Base-by-base conservation (phyloP, 92 coral and sea anemone species). In the Heteractis magnifica region DNA sequence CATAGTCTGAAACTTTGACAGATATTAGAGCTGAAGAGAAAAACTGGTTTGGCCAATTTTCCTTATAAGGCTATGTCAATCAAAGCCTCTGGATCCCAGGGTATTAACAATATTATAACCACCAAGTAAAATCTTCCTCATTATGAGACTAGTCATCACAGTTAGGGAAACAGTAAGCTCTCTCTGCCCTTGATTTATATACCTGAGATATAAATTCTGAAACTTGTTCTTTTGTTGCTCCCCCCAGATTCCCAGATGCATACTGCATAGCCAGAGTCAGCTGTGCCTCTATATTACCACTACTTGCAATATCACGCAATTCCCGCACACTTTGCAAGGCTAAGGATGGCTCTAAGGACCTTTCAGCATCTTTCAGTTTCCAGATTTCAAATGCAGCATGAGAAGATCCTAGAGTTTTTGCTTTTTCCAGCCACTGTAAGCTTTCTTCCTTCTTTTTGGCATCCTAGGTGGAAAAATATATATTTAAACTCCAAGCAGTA, bases 361-460 rank as follows among this genome's bases (percentile, higher is more conserved):
- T 82, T 81, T 86, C 80, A 4, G 80, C 86, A 51, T 82, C 82
- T 15, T 83, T 83, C 79, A 92, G 18, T 81, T 92, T 97, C 99
- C 99, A 97, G 76, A 97, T 89, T 81, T 97, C 99, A 90, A 89
- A 97, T 52, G 95, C 94, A 4, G 99, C 99, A 77, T 90, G 92
- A 73, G 86, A 81, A 18, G 98, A 90, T 23, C 98, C 98, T 52
- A 84, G 86, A 23, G 62, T 20, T 34, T 93, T 87, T 50, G 99
- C 99, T 79, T 89, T 97, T 73, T 90, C 83, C 23, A 97, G 86
- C 99, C 99, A 97, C 52, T 87, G 72, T 48, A 87, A 50, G 41
- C 92, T 91, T 81, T 93, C 98, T 44, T 80, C 91, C 53, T 75
- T 87, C 77, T 89, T 89, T 64, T 77, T 72, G 6, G 53, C 92